Evolutionary conservation across 2,888 invertebrate genomes (phyloP), one percentile per base, ranked within the genome.

Genomic region (Synanthedon andrenaeformis): DNA sequence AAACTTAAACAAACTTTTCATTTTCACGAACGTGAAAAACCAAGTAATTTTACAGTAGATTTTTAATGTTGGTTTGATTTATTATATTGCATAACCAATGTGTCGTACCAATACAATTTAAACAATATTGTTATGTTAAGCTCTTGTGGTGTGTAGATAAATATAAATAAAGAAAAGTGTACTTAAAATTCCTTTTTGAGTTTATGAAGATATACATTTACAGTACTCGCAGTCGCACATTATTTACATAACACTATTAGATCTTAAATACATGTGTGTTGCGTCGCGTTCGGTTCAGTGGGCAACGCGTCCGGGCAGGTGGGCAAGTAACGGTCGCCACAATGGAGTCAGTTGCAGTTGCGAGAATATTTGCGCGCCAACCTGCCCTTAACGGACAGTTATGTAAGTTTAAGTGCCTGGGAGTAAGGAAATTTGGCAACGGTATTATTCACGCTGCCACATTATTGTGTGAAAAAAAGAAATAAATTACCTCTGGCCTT

Each of bases 261-360:
- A 13, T 45, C 3, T 45, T 45, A 35, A 35, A 35, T 41, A 35
- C 51, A 51, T 13, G 51, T 28, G 17, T 51, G 23, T 13, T 49
- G 67, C 75, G 84, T 81, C 84, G 77, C 79, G 74, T 71, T 78
- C 84, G 79, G 82, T 76, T 83, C 84, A 83, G 69, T 86, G 82
- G 73, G 79, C 78, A 78, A 67, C 68, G 70, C 66, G 56, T 56
- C 53, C 66, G 66, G 69, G 82, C 86, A 85, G 85, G 85, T 86
- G 85, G 83, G 78, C 77, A 72, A 74, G 64, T 86, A 87, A 86
- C 86, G 85, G 86, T 82, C 76, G 72, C 42, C 23, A 54, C 54
- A 52, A 45, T 53, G 55, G 55, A 57, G 57, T 54, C 54, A 55
- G 53, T 52, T 54, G 51, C 54, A 52, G 67, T 67, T 66, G 64